phyloP scores from a whole-genome alignment of 92 coral and sea anemone genomes.

The Ricordea florida region DNA sequence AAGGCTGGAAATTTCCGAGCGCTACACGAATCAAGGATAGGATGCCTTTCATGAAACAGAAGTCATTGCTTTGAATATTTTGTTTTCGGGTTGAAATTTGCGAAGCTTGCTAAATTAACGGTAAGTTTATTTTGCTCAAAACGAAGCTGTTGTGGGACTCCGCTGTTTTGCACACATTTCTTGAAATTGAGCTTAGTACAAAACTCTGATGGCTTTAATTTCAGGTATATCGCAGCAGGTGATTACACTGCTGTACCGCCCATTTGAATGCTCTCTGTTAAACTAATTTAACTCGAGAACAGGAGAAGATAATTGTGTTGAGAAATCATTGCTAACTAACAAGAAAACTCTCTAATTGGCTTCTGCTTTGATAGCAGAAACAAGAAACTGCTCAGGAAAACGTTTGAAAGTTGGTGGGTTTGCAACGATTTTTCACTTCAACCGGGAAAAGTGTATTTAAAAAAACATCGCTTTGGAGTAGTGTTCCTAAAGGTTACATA shows the following conservation, averaged over 20 bases:
- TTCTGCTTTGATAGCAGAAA: not conserved
- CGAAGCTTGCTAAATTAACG: not conserved
- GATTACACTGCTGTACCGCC: not conserved
- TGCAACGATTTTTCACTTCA: too few relatives aligned
- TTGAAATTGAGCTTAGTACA: not conserved
- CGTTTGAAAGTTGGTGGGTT: too few relatives aligned
- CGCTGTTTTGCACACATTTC: conserved; percentile 13
- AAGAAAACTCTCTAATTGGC: conserved; percentile 43
- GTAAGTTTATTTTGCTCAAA: not conserved
- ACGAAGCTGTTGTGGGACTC: not conserved
- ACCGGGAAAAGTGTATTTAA: too few relatives aligned
- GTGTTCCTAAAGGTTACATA: too few relatives aligned
- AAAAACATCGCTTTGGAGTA: too few relatives aligned
- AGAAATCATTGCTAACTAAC: conserved; percentile 8
- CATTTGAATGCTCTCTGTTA: conserved; percentile 14
- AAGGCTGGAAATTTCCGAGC: conserved; percentile 2
- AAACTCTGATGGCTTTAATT: not conserved
- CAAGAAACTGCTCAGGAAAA: too few relatives aligned
- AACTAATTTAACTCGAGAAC: conserved; percentile 26
- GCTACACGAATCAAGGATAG: too few relatives aligned
- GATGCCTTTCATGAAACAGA: too few relatives aligned
- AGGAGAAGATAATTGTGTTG: conserved; percentile 29
- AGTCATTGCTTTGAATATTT: too few relatives aligned
- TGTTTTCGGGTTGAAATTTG: too few relatives aligned
- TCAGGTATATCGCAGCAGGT: conserved; percentile 3